Conservation (phyloP, 2,113 vertebrate genomes). For the Fregata magnificens region DNA sequence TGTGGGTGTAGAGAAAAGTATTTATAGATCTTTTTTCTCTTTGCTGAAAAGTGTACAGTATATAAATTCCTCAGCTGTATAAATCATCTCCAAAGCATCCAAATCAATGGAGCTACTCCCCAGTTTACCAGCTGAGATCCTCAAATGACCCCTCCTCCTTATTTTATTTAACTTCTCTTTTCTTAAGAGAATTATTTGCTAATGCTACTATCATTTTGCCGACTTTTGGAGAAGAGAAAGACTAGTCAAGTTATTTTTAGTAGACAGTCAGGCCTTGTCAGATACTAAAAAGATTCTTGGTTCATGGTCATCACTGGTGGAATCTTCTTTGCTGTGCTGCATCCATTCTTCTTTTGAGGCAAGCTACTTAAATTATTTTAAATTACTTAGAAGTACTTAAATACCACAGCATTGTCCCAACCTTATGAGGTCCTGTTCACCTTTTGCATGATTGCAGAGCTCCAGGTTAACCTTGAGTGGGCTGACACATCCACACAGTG, state of each 20-base stretch:
- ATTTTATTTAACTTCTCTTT: background rate
- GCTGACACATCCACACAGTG: background rate
- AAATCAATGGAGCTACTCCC: background rate
- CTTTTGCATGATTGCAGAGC: background rate
- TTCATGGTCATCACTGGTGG: background rate
- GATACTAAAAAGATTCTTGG: background rate
- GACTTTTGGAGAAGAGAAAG: background rate
- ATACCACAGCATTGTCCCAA: background rate
- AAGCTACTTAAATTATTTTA: background rate
- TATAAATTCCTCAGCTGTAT: background rate
- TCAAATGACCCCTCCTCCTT: background rate
- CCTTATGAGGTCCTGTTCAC: background rate
- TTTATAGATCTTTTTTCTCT: background rate
- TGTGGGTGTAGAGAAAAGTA: background rate
- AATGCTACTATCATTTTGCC: background rate
- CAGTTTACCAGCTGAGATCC: background rate
- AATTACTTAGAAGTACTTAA: background rate
- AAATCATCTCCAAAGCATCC: background rate
- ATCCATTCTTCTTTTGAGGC: background rate
- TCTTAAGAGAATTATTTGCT: background rate
- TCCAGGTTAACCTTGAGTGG: background rate
- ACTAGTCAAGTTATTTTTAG: background rate
- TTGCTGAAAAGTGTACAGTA: background rate
- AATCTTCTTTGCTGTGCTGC: background rate
- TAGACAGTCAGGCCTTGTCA: background rate